Evolutionary conservation across 2,888 invertebrate species (phyloP).

Genomic region (Choreutis nemorana): DNA sequence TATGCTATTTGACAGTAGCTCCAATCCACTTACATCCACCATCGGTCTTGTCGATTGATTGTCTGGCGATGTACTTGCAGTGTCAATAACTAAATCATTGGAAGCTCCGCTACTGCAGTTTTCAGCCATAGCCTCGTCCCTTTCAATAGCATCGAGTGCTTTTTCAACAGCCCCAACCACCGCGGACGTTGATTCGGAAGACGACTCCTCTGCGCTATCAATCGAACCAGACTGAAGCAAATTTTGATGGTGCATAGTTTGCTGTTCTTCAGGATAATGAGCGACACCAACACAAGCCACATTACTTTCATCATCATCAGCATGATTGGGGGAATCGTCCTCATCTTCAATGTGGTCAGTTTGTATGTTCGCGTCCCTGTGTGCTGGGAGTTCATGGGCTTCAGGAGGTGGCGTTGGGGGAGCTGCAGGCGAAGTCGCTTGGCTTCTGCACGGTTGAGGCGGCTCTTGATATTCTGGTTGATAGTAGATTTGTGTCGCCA

Average conservation of each 20-base stretch:
- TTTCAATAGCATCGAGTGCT: constrained; percentile 47
- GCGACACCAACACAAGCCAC: constrained; percentile 56
- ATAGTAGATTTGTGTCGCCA: constrained; percentile 65
- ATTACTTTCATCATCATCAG: constrained; percentile 52
- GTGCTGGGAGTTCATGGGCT: constrained; percentile 70
- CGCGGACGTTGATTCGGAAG: constrained; percentile 36
- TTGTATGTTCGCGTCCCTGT: constrained; percentile 81
- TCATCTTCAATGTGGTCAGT: constrained; percentile 80
- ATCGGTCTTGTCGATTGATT: constrained; percentile 24
- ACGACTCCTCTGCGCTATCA: constrained; percentile 49
- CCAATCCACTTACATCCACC: constrained; percentile 82
- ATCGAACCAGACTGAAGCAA: constrained; percentile 26
- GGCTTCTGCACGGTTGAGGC: constrained; percentile 60
- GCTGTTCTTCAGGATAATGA: constrained; percentile 44
- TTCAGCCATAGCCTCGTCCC: constrained; percentile 39
- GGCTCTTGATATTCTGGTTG: constrained; percentile 54
- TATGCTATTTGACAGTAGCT: constrained; percentile 85
- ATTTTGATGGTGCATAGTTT: constrained; percentile 19
- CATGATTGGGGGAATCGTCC: constrained; percentile 63
- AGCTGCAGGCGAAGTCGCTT: constrained; percentile 69
- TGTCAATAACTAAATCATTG: constrained; percentile 56
- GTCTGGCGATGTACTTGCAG: constrained; percentile 34
- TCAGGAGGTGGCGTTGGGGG: constrained; percentile 60
- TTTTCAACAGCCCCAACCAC: constrained; percentile 47
- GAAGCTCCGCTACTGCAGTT: constrained; percentile 53